Percentiles rank a stretch among this genome's conserved stretches.
phyloP scores from a whole-genome alignment of 2,888 invertebrate genomes.

The Trissolcus brochymenae region DNA sequence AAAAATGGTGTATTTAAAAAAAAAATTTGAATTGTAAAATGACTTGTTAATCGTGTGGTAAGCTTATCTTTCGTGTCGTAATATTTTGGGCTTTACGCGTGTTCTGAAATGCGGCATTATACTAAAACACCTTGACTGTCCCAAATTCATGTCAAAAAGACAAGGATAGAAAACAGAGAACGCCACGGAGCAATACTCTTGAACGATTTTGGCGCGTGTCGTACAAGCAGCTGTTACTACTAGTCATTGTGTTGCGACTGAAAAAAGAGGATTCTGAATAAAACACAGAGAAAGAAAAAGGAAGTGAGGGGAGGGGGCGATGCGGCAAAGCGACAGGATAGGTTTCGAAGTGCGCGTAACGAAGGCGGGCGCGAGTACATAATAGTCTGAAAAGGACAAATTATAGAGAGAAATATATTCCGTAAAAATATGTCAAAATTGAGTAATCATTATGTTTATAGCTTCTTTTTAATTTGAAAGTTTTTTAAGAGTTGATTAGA shows the following conservation, averaged over 20 bases:
- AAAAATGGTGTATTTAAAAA: too few relatives aligned
- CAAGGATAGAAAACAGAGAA: conserved; percentile 31
- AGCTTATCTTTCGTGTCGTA: conserved; percentile 35
- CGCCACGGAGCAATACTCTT: conserved; percentile 48
- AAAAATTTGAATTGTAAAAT: neutral
- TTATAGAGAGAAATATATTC: conserved; percentile 63
- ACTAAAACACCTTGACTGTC: conserved; percentile 54
- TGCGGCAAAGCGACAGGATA: conserved; percentile 18
- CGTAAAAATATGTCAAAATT: neutral
- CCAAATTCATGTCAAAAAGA: conserved; percentile 38
- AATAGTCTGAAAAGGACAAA: conserved; percentile 70
- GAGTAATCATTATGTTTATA: conserved; percentile 1
- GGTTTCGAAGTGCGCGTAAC: conserved; percentile 17
- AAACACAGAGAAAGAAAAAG: conserved; percentile 29
- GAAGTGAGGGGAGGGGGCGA: conserved; percentile 32
- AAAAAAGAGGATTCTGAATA: conserved; percentile 45
- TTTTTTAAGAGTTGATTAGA: neutral
- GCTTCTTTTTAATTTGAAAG: neutral
- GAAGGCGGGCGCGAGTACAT: conserved; percentile 50
- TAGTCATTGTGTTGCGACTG: conserved; percentile 63
- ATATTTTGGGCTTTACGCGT: conserved; percentile 38
- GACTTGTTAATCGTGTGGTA: neutral
- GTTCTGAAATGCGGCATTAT: conserved; percentile 8
- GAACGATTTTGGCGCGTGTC: conserved; percentile 70
- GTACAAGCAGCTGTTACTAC: conserved; percentile 66